These are phyloP conservation scores for Ceratina japonica DNA, from an alignment of 1,140 invertebrate species.

Conservation along the genomic window DNA sequence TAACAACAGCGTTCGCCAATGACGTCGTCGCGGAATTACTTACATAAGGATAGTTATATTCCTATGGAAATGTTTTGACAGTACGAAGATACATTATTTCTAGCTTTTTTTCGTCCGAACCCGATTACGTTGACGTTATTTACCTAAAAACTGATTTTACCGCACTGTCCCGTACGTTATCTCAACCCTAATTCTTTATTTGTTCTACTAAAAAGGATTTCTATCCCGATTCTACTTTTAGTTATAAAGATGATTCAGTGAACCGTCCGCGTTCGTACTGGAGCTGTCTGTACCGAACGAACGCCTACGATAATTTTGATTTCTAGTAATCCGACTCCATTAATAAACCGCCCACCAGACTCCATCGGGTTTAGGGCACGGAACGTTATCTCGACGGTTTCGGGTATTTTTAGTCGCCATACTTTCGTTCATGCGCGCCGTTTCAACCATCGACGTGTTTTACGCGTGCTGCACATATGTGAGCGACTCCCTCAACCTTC, in stretches of 20 bases:
- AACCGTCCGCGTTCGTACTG: not conserved
- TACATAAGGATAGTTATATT: not conserved
- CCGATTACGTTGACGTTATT: too few species aligned
- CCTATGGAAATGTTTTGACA: not conserved
- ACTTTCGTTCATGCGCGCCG: conserved; percentile 25
- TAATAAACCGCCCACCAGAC: conserved; percentile 71
- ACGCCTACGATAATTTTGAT: conserved; percentile 68
- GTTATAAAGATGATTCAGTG: too few species aligned
- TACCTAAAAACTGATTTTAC: not conserved
- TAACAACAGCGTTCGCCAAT: not conserved
- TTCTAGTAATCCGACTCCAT: conserved; percentile 66
- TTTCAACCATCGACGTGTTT: conserved; percentile 50
- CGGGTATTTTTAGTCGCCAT: conserved; percentile 66
- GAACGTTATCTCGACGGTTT: conserved; percentile 68
- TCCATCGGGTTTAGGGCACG: conserved; percentile 40
- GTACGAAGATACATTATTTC: not conserved
- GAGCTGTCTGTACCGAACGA: not conserved
- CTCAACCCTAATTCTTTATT: too few species aligned
- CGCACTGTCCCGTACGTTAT: not conserved
- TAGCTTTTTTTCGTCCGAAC: not conserved
- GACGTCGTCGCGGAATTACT: conserved; percentile 3
- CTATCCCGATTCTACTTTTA: too few species aligned
- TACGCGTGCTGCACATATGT: conserved; percentile 59
- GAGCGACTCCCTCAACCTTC: conserved; percentile 13
- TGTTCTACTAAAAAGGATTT: not conserved